Conservation (phyloP, 2,113 vertebrate genomes). For the Macrotis lagotis region DNA sequence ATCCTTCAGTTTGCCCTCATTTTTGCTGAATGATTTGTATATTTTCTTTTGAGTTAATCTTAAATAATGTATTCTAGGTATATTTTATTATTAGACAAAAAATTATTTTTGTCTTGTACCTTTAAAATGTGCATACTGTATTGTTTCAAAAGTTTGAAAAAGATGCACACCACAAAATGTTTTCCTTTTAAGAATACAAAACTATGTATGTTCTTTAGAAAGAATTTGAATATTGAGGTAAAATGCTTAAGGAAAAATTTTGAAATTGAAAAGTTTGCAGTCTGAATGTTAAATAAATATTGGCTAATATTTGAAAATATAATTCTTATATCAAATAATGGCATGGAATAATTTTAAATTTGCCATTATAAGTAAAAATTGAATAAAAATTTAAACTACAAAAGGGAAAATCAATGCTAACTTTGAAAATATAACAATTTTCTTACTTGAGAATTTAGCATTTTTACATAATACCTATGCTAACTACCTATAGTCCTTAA, state of each 20-base stretch:
- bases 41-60: neutral
- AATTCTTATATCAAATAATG: neutral
- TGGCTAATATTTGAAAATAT: neutral
- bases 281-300: neutral
- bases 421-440: neutral
- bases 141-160: neutral
- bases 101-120: neutral
- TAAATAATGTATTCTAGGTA: neutral
- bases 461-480: neutral
- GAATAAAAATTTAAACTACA: neutral
- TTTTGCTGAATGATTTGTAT: neutral
- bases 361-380: neutral
- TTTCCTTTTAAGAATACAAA: neutral
- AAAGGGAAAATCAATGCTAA: neutral
- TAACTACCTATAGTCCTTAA: neutral
- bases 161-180: neutral
- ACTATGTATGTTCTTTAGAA: neutral
- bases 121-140: neutral
- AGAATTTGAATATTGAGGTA: neutral
- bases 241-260: neutral
- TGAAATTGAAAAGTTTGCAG: neutral
- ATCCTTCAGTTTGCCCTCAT: neutral
- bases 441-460: neutral
- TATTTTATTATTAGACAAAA: neutral
- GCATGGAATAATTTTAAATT: neutral